Percentiles rank a stretch among this genome's conserved stretches.
These are phyloP conservation scores for Teleogryllus oceanicus DNA, from an alignment of 2,888 invertebrate species.

Conservation along the genomic window DNA sequence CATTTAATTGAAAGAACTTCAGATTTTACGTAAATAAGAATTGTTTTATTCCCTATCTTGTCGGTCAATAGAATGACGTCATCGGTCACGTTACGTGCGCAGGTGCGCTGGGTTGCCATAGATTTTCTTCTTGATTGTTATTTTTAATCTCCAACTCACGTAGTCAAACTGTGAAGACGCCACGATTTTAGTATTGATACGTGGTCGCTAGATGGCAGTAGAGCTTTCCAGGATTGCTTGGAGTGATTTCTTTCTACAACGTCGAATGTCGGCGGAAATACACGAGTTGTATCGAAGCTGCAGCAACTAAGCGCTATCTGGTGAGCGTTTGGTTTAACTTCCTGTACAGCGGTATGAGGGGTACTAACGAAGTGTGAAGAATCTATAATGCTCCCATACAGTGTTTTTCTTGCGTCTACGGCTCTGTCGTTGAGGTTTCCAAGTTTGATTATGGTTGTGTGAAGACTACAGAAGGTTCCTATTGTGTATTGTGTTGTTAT, in stretches of 20 bases:
- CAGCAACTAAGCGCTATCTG: background rate
- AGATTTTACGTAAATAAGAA: too few species aligned
- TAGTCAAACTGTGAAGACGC: background rate
- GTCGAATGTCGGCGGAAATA: background rate
- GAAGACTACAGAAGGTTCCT: constrained; percentile 20
- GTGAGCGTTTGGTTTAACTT: constrained; percentile 2
- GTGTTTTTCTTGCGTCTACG: constrained; percentile 35
- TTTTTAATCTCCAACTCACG: background rate
- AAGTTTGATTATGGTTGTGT: constrained; percentile 29
- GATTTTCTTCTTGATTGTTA: constrained; percentile 36
- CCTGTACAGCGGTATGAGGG: background rate
- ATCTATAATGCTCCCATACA: background rate
- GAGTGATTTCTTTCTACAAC: background rate
- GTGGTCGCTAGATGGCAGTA: constrained; percentile 23
- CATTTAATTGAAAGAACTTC: too few species aligned
- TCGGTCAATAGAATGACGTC: constrained; percentile 39
- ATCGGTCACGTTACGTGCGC: constrained; percentile 37
- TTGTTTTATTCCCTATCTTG: constrained; percentile 25
- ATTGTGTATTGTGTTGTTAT: background rate
- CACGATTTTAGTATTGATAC: background rate
- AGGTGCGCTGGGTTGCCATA: constrained; percentile 37
- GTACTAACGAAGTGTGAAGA: background rate
- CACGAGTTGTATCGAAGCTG: background rate
- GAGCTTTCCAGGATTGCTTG: background rate
- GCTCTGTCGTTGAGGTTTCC: constrained; percentile 30